Conservation (phyloP, 2,797 vertebrate species). For the Mormyrops attenuatus region DNA sequence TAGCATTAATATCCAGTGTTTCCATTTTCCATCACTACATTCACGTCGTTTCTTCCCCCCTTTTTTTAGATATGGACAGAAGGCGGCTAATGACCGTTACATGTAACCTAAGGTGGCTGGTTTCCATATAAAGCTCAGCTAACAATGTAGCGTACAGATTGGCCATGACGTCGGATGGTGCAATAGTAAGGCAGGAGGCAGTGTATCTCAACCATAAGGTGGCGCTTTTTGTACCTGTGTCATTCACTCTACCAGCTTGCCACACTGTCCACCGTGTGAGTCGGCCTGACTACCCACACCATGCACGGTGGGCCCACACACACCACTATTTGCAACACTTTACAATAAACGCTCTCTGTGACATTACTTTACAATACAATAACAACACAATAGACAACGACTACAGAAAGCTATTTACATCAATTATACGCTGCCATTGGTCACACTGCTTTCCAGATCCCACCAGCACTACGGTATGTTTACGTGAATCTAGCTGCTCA, state of each 20-base stretch:
- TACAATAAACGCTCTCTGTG: neutral
- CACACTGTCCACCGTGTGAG: neutral
- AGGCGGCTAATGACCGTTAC: neutral
- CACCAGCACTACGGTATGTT: neutral
- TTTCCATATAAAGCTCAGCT: neutral
- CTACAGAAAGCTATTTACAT: neutral
- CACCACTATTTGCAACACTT: neutral
- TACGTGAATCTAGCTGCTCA: neutral
- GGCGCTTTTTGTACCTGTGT: neutral
- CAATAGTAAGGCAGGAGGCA: neutral
- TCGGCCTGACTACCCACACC: neutral
- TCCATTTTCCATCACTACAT: neutral
- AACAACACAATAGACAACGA: neutral
- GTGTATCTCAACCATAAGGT: neutral
- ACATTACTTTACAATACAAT: neutral
- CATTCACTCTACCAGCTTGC: neutral
- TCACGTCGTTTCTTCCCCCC: neutral
- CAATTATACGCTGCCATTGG: neutral
- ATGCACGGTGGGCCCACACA: too few species aligned
- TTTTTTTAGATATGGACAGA: neutral
- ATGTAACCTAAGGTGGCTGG: neutral
- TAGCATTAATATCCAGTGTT: neutral
- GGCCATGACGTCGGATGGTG: neutral
- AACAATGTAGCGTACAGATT: neutral
- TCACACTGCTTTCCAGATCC: neutral